Conservation (phyloP, 1,140 invertebrate species). For the Melanaphis sacchari region DNA sequence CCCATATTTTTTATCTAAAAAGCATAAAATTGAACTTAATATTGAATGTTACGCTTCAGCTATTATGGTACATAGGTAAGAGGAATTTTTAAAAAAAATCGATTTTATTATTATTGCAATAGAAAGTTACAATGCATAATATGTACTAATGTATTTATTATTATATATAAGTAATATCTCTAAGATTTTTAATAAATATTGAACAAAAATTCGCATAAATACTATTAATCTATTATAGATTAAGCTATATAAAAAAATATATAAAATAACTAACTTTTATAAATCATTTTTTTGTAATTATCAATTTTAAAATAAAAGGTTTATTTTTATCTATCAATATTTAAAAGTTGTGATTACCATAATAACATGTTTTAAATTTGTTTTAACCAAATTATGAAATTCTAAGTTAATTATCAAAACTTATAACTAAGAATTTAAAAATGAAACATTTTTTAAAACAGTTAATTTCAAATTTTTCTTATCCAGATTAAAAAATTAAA, state of each 20-base stretch:
- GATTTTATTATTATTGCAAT: slow-evolving; percentile 8
- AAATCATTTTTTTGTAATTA: background rate
- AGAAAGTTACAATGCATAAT: background rate
- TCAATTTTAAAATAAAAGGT: too few species aligned
- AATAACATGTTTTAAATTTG: too few species aligned
- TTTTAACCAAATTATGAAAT: background rate
- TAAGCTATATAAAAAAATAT: background rate
- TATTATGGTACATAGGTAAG: background rate
- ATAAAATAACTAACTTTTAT: too few species aligned
- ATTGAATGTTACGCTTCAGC: background rate
- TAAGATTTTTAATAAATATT: background rate
- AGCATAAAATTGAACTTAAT: background rate
- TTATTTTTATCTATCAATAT: too few species aligned
- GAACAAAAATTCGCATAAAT: background rate
- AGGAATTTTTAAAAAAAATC: background rate
- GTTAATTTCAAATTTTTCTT: background rate
- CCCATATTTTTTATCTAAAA: background rate
- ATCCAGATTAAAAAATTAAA: background rate
- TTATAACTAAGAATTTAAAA: background rate
- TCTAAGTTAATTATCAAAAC: background rate
- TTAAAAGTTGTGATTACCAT: too few species aligned
- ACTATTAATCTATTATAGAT: background rate
- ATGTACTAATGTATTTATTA: background rate
- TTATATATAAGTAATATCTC: background rate
- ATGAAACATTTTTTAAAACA: background rate